These are phyloP conservation scores for Grallaria varia DNA, from an alignment of 2,113 vertebrate species.

Conservation along the genomic window DNA sequence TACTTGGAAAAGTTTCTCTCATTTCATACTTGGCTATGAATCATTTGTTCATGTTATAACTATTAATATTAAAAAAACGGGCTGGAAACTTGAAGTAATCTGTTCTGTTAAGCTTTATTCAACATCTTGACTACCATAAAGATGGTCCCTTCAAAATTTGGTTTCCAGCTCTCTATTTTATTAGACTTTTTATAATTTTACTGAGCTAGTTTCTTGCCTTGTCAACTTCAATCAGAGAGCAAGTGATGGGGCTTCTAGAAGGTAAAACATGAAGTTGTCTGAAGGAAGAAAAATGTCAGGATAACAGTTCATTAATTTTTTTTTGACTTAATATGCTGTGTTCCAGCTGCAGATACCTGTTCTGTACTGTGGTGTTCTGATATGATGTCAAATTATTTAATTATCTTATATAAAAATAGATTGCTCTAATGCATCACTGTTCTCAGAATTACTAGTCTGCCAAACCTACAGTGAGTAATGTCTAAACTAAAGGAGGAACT, in stretches of 20 bases:
- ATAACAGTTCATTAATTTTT: neutral
- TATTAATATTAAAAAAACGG: constrained; percentile 28
- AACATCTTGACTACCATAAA: neutral
- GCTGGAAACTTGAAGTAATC: constrained; percentile 8
- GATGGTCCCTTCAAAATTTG: neutral
- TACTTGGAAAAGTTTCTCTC: constrained; percentile 41
- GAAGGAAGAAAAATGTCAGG: neutral
- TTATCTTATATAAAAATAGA: neutral
- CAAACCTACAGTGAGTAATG: neutral
- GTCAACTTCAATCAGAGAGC: neutral
- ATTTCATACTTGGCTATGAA: constrained; percentile 35
- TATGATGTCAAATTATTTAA: neutral
- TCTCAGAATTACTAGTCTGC: neutral
- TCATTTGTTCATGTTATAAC: constrained; percentile 30
- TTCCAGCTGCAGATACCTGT: neutral
- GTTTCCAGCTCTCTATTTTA: neutral
- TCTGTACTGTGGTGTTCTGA: neutral
- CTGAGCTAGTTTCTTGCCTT: neutral
- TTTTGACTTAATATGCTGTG: neutral
- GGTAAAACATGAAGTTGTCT: neutral
- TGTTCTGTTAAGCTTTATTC: constrained; percentile 12
- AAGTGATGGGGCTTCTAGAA: neutral
- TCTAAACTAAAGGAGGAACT: neutral
- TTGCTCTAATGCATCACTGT: neutral
- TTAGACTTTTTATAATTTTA: neutral